phyloP scores from a whole-genome alignment of 2,113 vertebrate genomes.

The Diadophis punctatus region DNA sequence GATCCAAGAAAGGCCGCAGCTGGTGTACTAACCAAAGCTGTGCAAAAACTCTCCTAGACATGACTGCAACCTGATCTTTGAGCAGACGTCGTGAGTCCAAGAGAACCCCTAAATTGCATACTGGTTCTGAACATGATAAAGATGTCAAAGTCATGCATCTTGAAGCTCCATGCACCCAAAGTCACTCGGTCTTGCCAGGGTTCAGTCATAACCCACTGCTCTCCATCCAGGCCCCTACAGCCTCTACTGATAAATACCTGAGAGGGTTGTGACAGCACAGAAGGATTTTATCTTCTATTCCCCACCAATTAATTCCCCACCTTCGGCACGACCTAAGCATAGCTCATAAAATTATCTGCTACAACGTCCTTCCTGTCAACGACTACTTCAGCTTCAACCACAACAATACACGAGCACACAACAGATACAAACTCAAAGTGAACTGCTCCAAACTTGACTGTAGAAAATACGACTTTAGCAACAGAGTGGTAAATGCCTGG shows the following conservation, averaged over 20 bases:
- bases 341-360: too few relatives aligned
- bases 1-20: not conserved
- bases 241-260: not conserved
- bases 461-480: too few relatives aligned
- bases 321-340: too few relatives aligned
- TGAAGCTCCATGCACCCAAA: not conserved
- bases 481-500: too few relatives aligned
- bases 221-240: not conserved
- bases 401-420: too few relatives aligned
- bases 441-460: too few relatives aligned
- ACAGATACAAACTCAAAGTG: too few relatives aligned
- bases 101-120: not conserved
- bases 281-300: not conserved
- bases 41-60: not conserved
- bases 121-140: not conserved
- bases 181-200: not conserved
- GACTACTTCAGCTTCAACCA: too few relatives aligned
- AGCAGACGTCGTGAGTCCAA: not conserved
- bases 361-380: too few relatives aligned
- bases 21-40: not conserved
- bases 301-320: too few relatives aligned
- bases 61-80: too few relatives aligned
- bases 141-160: not conserved
- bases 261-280: not conserved
- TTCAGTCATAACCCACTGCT: not conserved